A percentile compares a stretch with the other conserved stretches of the same genome.
These are phyloP conservation scores for Polyommatus iphigenia DNA, from an alignment of 2,888 invertebrate species.

Conservation along the genomic window DNA sequence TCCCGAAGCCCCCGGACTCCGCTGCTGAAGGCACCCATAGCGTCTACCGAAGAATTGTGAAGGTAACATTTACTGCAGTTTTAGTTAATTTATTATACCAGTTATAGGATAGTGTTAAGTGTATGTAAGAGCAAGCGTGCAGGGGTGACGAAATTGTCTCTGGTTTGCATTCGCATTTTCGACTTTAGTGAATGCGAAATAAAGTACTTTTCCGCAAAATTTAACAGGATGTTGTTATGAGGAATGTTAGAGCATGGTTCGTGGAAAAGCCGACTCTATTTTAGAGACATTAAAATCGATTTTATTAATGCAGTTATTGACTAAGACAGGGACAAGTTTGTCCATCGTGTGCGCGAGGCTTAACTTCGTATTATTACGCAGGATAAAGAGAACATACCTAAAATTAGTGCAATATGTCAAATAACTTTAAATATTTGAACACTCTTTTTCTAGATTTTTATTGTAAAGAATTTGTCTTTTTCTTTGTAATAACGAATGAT, in stretches of 20 bases:
- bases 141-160: not conserved
- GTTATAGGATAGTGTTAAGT: slow-evolving; percentile 2
- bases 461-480: not conserved
- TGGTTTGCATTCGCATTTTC: not conserved
- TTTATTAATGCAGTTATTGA: not conserved
- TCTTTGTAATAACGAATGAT: not conserved
- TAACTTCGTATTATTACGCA: slow-evolving; percentile 16
- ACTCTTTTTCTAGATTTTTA: not conserved
- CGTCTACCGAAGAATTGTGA: slow-evolving; percentile 78
- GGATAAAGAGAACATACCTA: not conserved
- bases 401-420: not conserved
- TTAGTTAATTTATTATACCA: slow-evolving; percentile 35
- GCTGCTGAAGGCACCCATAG: slow-evolving; percentile 73
- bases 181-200: not conserved
- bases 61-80: slow-evolving; percentile 45
- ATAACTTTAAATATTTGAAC: not conserved
- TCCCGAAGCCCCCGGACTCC: slow-evolving; percentile 73
- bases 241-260: no score
- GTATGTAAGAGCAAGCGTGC: not conserved
- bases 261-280: not conserved
- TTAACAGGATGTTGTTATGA: no score
- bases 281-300: not conserved
- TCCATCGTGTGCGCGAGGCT: not conserved
- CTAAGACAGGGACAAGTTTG: not conserved
- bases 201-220: not conserved